Evolutionary conservation across 2,113 vertebrate genomes (phyloP).

Genomic region (Pogona vitticeps): DNA sequence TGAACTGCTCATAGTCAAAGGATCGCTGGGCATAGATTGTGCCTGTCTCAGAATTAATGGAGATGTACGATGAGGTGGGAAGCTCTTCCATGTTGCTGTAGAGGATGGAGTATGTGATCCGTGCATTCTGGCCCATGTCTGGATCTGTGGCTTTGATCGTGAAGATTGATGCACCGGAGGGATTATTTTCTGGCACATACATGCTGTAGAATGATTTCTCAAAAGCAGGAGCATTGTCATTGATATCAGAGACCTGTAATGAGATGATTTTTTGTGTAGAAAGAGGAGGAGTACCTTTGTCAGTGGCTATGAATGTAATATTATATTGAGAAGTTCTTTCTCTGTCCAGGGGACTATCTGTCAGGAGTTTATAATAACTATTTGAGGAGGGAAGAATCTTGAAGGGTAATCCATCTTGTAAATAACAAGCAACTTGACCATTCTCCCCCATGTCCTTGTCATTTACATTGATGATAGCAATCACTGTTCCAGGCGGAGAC

Average conservation of each 20-base stretch:
- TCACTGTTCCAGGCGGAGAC: neutral
- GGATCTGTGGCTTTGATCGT: too few relatives aligned
- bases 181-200: too few relatives aligned
- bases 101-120: slow-evolving; percentile 3
- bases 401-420: neutral
- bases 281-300: neutral
- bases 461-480: slow-evolving; percentile 7
- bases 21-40: too few relatives aligned
- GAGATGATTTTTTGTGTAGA: neutral
- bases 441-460: neutral
- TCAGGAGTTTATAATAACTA: neutral
- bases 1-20: too few relatives aligned
- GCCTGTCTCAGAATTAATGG: neutral
- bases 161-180: too few relatives aligned
- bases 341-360: neutral
- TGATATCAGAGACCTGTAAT: neutral
- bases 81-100: neutral
- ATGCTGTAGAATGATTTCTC: neutral
- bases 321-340: neutral
- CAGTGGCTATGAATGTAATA: slow-evolving; percentile 1
- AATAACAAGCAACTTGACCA: neutral
- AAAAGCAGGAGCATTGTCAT: neutral
- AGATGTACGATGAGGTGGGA: slow-evolving; percentile 1
- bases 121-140: too few relatives aligned
- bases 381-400: neutral